phyloP scores from a whole-genome alignment of 2,113 vertebrate genomes.

The Talpa occidentalis region DNA sequence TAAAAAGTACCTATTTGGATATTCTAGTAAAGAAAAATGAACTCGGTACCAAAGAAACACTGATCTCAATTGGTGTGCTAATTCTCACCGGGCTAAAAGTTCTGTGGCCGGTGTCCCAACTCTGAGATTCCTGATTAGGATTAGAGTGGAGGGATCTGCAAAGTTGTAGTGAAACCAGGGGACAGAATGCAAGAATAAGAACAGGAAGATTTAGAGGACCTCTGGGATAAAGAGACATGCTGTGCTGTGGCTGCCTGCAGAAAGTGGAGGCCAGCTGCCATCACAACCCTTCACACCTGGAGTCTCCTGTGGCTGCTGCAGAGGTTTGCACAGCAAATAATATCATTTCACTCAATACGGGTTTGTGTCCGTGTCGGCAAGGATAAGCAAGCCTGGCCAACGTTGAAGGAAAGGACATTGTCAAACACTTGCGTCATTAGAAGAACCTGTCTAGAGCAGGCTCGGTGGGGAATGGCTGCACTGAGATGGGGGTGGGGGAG shows the following conservation, averaged over 20 bases:
- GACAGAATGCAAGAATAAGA: not conserved
- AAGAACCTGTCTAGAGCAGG: no score
- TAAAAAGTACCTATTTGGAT: not conserved
- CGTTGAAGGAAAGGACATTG: no score
- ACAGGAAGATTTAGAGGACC: not conserved
- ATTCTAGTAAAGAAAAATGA: constrained; percentile 17
- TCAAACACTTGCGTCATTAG: no score
- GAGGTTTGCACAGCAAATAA: not conserved
- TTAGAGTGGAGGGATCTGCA: not conserved
- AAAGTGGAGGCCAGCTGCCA: not conserved
- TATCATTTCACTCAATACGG: no score
- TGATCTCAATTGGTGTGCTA: not conserved
- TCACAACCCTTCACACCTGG: not conserved
- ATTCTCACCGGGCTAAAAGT: not conserved
- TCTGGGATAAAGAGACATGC: not conserved
- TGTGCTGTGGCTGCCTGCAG: not conserved
- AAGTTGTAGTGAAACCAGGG: not conserved
- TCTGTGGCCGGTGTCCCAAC: not conserved
- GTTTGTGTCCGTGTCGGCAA: no score
- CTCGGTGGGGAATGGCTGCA: not conserved
- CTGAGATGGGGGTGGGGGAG: not conserved
- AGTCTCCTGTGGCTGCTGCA: not conserved
- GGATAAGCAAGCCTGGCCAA: no score
- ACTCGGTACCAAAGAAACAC: not conserved
- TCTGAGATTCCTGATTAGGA: not conserved